phyloP scores from a whole-genome alignment of 2,888 invertebrate genomes.

The Cryptosula pallasiana region DNA sequence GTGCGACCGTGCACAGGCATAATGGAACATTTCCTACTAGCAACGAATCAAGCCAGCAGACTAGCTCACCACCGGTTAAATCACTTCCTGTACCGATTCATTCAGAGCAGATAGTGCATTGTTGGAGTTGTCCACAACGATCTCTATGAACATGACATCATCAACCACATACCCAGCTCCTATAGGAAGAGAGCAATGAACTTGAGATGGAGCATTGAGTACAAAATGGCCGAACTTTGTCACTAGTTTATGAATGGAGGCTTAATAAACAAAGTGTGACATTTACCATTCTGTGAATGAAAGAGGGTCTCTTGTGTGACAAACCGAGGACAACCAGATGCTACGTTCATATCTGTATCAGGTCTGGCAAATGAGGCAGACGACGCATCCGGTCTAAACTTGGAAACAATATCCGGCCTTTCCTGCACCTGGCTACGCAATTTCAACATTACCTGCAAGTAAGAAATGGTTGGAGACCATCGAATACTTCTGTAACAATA shows the following conservation, averaged over 20 bases:
- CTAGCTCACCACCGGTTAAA: too few relatives aligned
- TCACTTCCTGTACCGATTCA: not conserved
- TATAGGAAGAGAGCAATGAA: too few relatives aligned
- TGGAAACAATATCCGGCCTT: constrained; percentile 41
- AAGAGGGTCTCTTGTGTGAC: constrained; percentile 19
- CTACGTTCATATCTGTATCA: constrained; percentile 49
- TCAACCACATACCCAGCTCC: constrained; percentile 37
- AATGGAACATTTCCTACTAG: too few relatives aligned
- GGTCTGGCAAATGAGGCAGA: constrained; percentile 49
- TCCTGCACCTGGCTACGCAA: constrained; percentile 43
- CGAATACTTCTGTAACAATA: too few relatives aligned
- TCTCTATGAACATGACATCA: constrained; percentile 42
- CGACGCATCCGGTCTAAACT: constrained; percentile 48
- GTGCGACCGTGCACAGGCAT: too few relatives aligned
- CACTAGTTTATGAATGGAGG: too few relatives aligned
- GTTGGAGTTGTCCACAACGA: constrained; percentile 33
- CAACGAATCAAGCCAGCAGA: too few relatives aligned
- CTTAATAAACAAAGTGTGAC: too few relatives aligned
- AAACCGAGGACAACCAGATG: constrained; percentile 50
- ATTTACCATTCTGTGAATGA: constrained; percentile 6
- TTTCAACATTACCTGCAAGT: constrained; percentile 40
- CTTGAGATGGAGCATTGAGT: too few relatives aligned
- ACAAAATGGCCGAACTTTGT: too few relatives aligned
- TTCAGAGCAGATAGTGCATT: not conserved
- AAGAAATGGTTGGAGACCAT: too few relatives aligned